Conservation (phyloP, 2,888 invertebrate species). For the Salpingus planirostris region DNA sequence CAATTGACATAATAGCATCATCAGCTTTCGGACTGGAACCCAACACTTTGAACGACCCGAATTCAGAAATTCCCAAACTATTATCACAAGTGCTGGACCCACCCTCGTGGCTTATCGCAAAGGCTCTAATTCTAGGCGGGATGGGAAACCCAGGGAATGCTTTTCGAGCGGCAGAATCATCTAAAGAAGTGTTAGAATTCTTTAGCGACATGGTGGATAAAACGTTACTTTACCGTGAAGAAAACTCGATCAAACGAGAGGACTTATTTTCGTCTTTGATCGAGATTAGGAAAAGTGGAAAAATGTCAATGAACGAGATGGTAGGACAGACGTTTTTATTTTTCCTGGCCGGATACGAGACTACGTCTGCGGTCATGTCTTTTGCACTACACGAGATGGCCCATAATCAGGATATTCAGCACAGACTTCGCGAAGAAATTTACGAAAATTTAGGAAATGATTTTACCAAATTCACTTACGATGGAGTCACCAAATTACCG, state of each 20-base stretch:
- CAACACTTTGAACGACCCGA: conserved; percentile 6
- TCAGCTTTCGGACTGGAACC: conserved; percentile 7
- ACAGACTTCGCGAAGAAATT: conserved; percentile 7
- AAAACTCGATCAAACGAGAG: conserved; percentile 3
- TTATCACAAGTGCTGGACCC: conserved; percentile 3
- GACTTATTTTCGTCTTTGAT: conserved; percentile 6
- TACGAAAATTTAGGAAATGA: conserved; percentile 5
- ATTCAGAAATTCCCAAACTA: conserved; percentile 2
- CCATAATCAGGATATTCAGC: conserved; percentile 6
- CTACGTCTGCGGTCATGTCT: conserved; percentile 5
- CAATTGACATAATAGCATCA: conserved; percentile 6
- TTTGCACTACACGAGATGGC: conserved; percentile 7
- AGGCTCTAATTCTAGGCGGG: conserved; percentile 4
- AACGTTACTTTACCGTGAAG: conserved; percentile 3
- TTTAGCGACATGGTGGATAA: conserved; percentile 3
- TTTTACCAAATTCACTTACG: conserved; percentile 5
- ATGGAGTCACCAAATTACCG: conserved; percentile 6
- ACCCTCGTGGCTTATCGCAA: conserved; percentile 2
- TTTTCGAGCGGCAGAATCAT: not conserved
- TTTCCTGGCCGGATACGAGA: conserved; percentile 8
- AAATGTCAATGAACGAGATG: conserved; percentile 5
- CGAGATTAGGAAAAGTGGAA: conserved; percentile 5
- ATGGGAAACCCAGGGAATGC: conserved; percentile 8
- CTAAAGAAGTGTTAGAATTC: not conserved
- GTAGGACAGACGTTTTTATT: conserved; percentile 5